Evolutionary conservation across 2,113 vertebrate genomes (phyloP), one percentile per base, ranked within the genome.

Genomic region (Porphyrio hochstetteri): DNA sequence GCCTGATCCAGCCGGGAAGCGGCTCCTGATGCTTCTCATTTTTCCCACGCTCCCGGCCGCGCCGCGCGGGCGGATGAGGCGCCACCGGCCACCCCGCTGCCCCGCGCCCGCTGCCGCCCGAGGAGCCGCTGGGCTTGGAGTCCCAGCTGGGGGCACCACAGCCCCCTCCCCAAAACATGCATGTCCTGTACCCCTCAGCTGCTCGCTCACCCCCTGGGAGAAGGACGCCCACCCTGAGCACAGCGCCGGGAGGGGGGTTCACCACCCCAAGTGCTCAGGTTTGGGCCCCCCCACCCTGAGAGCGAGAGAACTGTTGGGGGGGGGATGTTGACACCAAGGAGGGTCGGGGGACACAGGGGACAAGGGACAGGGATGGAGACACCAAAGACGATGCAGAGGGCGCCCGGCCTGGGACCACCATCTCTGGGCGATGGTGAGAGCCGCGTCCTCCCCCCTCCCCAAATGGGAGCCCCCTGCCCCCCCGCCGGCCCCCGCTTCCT

Each of bases 21-120:
- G 25, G 42, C 79, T 86, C 59, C 64, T 69, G 16, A 87, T 82
- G 75, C 42, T 70, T 90, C 83, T 88, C 85, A 82, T 82, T 86
- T 72, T 60, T 61, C 90, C 77, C 86, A 92, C 86, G 90, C 74
- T 79, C 85, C 68, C 3, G 44, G n/a, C 67, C 1, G 35, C 9
- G 13, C 16, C 29, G 4, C 4, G 33, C 18, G 1, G 64, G 36
- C 36, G 11, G 64, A 56, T 38, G 71, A 52, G 56, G 27, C 16
- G 74, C 40, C 33, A n/a, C 1, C 4, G 33, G n/a, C 76, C 28
- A 3, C 31, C 75, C 46, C 12, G 10, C 12, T 40, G 40, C 40
- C 74, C 63, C 5, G 7, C 15, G 36, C 42, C 61, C 16, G 2
- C 77, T 31, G 1, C 3, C 3, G 1, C 42, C 53, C 7, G 0